phyloP scores from a whole-genome alignment of 2,797 vertebrate genomes.

The Rhyacichthys aspro region DNA sequence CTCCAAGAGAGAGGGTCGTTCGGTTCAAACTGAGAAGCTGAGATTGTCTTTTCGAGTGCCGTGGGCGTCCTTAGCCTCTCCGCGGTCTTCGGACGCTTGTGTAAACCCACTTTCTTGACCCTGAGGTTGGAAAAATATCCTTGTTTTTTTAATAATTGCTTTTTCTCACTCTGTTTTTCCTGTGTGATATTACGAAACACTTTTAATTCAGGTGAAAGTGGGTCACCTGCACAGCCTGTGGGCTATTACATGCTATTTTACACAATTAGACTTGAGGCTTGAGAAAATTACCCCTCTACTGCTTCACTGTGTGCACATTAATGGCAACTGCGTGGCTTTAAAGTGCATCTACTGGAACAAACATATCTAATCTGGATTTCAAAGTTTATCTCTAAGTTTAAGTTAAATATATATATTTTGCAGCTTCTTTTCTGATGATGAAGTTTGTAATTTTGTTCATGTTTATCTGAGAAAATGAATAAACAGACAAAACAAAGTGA shows the following conservation, averaged over 20 bases:
- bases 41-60: slow-evolving; percentile 36
- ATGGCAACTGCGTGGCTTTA: no score
- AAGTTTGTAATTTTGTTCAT: no score
- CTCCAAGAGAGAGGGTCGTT: slow-evolving; percentile 49
- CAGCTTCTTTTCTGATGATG: no score
- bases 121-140: slow-evolving; percentile 18
- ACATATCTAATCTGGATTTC: no score
- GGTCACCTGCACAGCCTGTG: slow-evolving; percentile 11
- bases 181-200: slow-evolving; percentile 24
- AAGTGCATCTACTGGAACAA: no score
- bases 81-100: slow-evolving; percentile 36
- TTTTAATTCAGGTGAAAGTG: background rate
- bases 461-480: no score
- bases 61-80: slow-evolving; percentile 55
- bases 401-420: no score
- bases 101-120: slow-evolving; percentile 44
- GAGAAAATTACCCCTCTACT: background rate
- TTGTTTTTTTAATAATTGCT: slow-evolving; percentile 19
- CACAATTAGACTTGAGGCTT: no score
- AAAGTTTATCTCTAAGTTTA: no score
- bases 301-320: background rate
- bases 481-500: no score
- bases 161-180: background rate
- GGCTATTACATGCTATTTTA: no score
- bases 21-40: slow-evolving; percentile 36